phyloP scores from a whole-genome alignment of 2,797 vertebrate genomes.

The Typhlichthys eigenmanni region DNA sequence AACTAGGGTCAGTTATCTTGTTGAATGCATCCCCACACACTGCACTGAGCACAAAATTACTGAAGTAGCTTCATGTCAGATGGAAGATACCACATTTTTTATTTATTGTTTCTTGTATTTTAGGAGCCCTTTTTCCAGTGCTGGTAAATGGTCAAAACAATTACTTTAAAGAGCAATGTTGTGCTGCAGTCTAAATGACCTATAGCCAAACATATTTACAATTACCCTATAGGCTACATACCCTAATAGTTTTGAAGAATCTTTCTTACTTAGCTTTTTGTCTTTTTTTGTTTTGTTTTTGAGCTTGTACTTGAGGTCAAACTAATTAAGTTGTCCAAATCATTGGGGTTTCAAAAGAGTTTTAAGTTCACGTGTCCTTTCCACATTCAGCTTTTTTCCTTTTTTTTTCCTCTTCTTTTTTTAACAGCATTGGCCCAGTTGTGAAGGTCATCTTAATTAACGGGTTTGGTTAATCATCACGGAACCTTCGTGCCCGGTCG shows the following conservation, averaged over 20 bases:
- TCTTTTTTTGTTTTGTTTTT: background rate
- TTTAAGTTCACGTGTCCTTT: constrained; percentile 6
- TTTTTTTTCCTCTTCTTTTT: background rate
- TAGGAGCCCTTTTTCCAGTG: too few relatives aligned
- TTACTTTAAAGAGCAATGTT: too few relatives aligned
- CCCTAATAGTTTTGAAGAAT: background rate
- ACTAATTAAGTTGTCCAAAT: constrained; percentile 53
- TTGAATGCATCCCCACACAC: constrained; percentile 27
- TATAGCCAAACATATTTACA: too few relatives aligned
- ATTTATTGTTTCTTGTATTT: too few relatives aligned
- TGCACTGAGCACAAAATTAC: constrained; percentile 33
- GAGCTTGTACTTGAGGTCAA: constrained; percentile 39
- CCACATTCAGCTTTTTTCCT: background rate
- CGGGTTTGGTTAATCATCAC: constrained; percentile 7
- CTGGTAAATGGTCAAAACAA: too few relatives aligned
- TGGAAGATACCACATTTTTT: too few relatives aligned
- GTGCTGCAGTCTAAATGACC: too few relatives aligned
- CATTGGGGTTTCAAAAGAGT: constrained; percentile 21
- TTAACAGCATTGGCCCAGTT: background rate
- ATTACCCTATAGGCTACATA: too few relatives aligned
- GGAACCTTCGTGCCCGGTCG: constrained; percentile 6
- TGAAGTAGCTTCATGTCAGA: too few relatives aligned
- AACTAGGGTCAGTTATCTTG: constrained; percentile 13
- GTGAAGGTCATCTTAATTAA: constrained; percentile 42
- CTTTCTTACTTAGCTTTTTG: constrained; percentile 29